Evolutionary conservation across 2,888 invertebrate species (phyloP), one percentile per base, ranked within the genome.

Genomic region (Mesoligia furuncula): DNA sequence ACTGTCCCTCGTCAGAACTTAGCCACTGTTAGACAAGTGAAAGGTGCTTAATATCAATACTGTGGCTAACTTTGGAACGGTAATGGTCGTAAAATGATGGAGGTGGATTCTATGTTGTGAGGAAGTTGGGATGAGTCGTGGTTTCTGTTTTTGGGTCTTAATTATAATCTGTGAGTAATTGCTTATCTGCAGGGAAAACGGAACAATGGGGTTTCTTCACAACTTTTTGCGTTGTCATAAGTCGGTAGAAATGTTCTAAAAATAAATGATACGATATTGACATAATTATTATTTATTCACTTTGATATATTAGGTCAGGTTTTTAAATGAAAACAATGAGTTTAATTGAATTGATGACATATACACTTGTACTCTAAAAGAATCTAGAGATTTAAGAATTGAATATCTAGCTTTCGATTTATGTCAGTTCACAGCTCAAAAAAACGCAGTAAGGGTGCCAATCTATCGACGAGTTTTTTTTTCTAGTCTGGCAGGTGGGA

Each of bases 1-100:
- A 61, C 24, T 36, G 9, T 42, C 72, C 69, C 69, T 54, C 45
- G 69, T 76, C 83, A 85, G 17, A 59, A 85, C 62, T 73, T 54
- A 15, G 51, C 62, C 13, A 17, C 27, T n/a, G 64, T 57, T 31
- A 20, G 62, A 65, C 65, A 51, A 24, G 57, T n/a, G 42, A 54
- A 15, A 27, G 59, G 72, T 48, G 31, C 72, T 69, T 65, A 11
- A 57, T 81, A 85, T 81, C 83, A 83, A 83, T 83, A 82, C 42
- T 85, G 81, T 39, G n/a, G n/a, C 45, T 20, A 62, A 81, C 51
- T 84, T 72, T 39, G 5, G 54, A 66, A 65, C 73, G 85, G 66
- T 81, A 15, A 61, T 62, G 31, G 13, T 15, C 59, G 61, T 7
- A 11, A 54, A 39, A 42, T 42, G 54, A n/a, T 48, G 79, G 31